These are phyloP conservation scores for Cephalopholis sonnerati DNA, from an alignment of 2,113 vertebrate genomes.

Conservation along the genomic window DNA sequence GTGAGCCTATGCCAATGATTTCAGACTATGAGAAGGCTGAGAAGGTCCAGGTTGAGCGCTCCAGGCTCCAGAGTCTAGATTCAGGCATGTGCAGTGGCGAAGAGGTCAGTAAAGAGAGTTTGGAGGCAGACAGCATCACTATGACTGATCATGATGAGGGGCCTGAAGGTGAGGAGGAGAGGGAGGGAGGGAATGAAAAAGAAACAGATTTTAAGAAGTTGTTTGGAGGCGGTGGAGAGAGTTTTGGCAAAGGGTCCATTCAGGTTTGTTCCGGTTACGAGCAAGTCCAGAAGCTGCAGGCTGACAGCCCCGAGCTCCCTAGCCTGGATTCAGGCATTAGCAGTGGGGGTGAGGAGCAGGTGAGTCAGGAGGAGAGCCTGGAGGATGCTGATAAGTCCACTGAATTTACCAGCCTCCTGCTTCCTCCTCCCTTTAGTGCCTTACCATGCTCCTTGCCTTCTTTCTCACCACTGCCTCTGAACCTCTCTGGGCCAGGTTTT, in stretches of 20 bases:
- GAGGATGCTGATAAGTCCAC: constrained; percentile 16
- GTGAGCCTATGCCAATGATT: constrained; percentile 13
- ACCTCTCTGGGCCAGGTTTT: neutral
- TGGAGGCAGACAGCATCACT: constrained; percentile 49
- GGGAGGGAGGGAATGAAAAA: neutral
- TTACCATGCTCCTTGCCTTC: neutral
- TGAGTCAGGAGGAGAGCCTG: constrained; percentile 51
- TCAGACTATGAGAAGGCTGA: constrained; percentile 71
- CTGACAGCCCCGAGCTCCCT: constrained; percentile 23
- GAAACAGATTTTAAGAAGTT: constrained; percentile 12
- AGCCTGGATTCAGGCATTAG: constrained; percentile 70
- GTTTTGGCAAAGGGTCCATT: constrained; percentile 36
- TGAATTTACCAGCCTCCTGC: constrained; percentile 4
- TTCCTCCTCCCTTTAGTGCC: neutral
- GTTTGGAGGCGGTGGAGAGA: neutral
- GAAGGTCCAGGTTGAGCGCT: constrained; percentile 8
- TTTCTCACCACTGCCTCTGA: neutral
- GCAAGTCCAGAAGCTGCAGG: constrained; percentile 34
- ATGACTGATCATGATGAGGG: neutral
- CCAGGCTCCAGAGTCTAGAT: constrained; percentile 69
- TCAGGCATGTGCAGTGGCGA: constrained; percentile 69
- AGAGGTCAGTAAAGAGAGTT: constrained; percentile 70
- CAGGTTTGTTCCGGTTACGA: constrained; percentile 65
- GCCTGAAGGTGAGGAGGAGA: neutral
- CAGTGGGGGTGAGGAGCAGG: constrained; percentile 24